Conservation (phyloP, 2,113 vertebrate genomes). For the Campylomormyrus numenius region DNA sequence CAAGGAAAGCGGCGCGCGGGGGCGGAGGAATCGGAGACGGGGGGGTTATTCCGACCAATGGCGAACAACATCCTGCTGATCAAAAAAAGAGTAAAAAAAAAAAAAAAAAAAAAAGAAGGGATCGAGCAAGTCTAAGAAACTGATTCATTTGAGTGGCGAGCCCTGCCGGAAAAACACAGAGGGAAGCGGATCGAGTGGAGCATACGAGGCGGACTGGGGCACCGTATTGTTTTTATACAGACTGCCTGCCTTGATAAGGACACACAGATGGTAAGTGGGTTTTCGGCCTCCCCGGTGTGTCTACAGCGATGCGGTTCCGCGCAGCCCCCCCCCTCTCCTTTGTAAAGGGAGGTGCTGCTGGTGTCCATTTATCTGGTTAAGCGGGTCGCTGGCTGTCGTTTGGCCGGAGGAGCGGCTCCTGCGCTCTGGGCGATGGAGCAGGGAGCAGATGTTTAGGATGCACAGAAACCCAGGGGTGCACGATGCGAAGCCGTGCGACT, state of each 20-base stretch:
- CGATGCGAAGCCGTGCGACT: background rate
- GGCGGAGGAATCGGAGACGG: background rate
- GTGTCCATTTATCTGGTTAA: constrained; percentile 28
- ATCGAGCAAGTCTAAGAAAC: constrained; percentile 22
- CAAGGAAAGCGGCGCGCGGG: constrained; percentile 14
- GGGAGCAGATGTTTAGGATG: background rate
- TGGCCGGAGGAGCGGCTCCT: background rate
- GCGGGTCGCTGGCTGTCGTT: constrained; percentile 14
- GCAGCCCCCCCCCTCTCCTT: constrained; percentile 29
- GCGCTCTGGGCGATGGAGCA: background rate
- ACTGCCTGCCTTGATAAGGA: constrained; percentile 32
- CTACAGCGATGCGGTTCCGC: constrained; percentile 28
- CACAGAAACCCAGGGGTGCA: background rate
- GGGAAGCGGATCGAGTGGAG: constrained; percentile 22
- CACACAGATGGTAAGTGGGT: constrained; percentile 61
- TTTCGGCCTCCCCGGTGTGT: constrained; percentile 20
- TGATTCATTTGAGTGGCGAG: constrained; percentile 36
- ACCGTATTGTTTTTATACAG: constrained; percentile 25
- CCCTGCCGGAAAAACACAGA: constrained; percentile 27
- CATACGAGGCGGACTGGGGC: constrained; percentile 14
- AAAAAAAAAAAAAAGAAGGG: constrained; percentile 38
- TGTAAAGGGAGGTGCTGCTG: constrained; percentile 40
- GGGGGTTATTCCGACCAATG: constrained; percentile 46
- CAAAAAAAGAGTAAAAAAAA: constrained; percentile 34
- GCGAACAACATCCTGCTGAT: constrained; percentile 48